A percentile compares a stretch with the other conserved stretches of the same genome.
Conservation (phyloP, 1,140 invertebrate genomes). For the Orius insidiosus region DNA sequence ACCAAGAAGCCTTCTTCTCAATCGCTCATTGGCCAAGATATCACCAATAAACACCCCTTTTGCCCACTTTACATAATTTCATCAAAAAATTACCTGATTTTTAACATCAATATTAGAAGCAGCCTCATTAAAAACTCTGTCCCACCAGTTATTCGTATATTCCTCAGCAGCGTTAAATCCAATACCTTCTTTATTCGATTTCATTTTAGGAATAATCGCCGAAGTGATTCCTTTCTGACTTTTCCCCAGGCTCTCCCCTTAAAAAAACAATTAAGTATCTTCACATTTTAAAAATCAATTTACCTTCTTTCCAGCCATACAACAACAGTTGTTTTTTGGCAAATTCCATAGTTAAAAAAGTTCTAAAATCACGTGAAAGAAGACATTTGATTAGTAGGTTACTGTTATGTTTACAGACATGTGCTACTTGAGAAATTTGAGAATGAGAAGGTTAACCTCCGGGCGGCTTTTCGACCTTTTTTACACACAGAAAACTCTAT, state of each 20-base stretch:
- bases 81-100: too few species aligned
- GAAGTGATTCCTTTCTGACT: slow-evolving; percentile 52
- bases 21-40: too few species aligned
- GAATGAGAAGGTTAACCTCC: too few species aligned
- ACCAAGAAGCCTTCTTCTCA: too few species aligned
- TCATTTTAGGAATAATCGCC: slow-evolving; percentile 56
- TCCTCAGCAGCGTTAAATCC: slow-evolving; percentile 51
- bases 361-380: too few species aligned
- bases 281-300: neutral
- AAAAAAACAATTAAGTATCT: slow-evolving; percentile 10
- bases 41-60: too few species aligned
- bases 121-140: slow-evolving; percentile 53
- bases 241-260: slow-evolving; percentile 66
- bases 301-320: slow-evolving; percentile 32
- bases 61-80: too few species aligned
- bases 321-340: slow-evolving; percentile 8
- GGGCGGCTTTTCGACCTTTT: too few species aligned
- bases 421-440: too few species aligned
- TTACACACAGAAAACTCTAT: too few species aligned
- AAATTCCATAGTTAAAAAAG: slow-evolving; percentile 7
- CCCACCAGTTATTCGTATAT: slow-evolving; percentile 69
- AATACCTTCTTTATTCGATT: slow-evolving; percentile 57
- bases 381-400: too few species aligned
- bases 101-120: slow-evolving; percentile 4
- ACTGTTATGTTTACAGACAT: too few species aligned